Base-by-base conservation (phyloP, 2,888 invertebrate genomes). In the Chloroclysta siterata region DNA sequence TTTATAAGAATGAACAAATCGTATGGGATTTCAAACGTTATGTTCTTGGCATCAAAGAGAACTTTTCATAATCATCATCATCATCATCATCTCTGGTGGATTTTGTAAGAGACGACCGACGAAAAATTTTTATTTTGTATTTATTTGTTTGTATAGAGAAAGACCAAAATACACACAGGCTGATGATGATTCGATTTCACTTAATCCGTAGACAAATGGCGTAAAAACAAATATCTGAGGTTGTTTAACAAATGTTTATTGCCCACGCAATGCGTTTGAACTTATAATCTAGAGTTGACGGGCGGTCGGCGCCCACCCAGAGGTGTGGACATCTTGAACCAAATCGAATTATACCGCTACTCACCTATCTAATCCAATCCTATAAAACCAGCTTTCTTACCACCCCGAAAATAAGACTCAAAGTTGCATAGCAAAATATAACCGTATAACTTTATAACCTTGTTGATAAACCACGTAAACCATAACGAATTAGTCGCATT, bases 241-340 rank as follows among this genome's bases (percentile, higher is more conserved):
- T 70, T 81, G 82, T 84, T 88, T 87, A 85, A 90, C 85, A 87
- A 85, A 90, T 89, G 87, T 85, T 84, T 83, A 82, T 82, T 75
- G 77, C 80, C 84, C 87, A 87, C 87, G 88, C 88, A 72, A 88
- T 84, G 76, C 78, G 78, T 87, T 86, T 80, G 77, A 81, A 83
- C 76, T 80, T 85, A 83, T 88, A 86, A 87, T 88, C 81, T 80
- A 78, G 77, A 78, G 82, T 78, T 87, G 81, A 89, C 90, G 86
- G 90, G 89, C 82, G 88, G 77, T 82, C 88, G 80, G 78, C 80
- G 88, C 84, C 90, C 91, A 91, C 91, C 91, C 92, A 90, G 84
- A 89, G 90, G 88, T 88, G 88, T 88, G 83, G 89, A 89, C 89
- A 86, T 83, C 76, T 85, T 78, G 72, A 79, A 87, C 85, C 80